A percentile compares a stretch with the other conserved stretches of the same genome.
Evolutionary conservation across 2,888 invertebrate genomes (phyloP).

Genomic region (Acanthosepion esculentum): DNA sequence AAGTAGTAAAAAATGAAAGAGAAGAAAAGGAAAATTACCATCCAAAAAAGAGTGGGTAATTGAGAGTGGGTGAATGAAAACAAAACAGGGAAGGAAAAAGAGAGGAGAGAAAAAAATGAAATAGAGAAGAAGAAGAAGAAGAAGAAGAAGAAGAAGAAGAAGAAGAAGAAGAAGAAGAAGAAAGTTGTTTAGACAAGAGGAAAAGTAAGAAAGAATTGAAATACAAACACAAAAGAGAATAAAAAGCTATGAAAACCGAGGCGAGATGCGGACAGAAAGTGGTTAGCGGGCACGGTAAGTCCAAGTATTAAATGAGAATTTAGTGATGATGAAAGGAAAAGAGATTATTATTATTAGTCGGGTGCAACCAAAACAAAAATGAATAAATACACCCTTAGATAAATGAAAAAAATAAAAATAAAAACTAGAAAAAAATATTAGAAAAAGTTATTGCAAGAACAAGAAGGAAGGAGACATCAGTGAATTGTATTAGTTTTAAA

Average conservation of each 20-base stretch:
- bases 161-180: neutral
- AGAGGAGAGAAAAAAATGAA: neutral
- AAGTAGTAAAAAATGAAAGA: neutral
- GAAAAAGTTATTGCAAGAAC: neutral
- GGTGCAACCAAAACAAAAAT: neutral
- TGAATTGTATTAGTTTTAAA: neutral
- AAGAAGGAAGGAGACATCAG: neutral
- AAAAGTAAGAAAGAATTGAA: neutral
- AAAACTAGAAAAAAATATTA: neutral
- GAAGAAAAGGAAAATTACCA: neutral
- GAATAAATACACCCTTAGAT: neutral
- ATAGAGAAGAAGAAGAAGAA: neutral
- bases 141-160: neutral
- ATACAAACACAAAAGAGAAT: neutral
- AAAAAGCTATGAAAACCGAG: neutral
- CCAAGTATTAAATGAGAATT: neutral
- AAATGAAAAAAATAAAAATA: neutral
- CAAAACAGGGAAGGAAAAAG: neutral
- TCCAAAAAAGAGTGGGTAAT: neutral
- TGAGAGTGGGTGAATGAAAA: neutral
- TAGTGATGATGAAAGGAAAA: slow-evolving; percentile 5
- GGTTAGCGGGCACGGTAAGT: neutral
- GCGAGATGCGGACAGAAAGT: neutral
- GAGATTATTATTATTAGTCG: neutral
- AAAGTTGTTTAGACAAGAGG: neutral